Evolutionary conservation across 1,140 invertebrate genomes (phyloP).

Genomic region (Trissolcus basalis): DNA sequence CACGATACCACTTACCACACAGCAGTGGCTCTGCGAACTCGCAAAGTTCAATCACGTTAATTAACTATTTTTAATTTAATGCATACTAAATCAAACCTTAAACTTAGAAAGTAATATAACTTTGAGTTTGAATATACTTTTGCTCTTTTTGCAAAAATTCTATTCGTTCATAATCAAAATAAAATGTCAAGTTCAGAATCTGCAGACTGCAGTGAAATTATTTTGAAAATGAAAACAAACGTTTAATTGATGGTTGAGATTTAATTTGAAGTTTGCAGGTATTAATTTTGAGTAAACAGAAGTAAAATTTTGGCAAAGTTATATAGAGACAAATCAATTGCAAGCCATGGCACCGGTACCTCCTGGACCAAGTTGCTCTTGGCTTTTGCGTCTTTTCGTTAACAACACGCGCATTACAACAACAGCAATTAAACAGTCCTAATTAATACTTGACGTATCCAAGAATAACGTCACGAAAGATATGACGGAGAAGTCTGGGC

Average conservation of each 20-base stretch:
- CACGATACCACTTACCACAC: conserved; percentile 33
- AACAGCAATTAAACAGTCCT: conserved; percentile 14
- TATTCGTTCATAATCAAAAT: too few relatives aligned
- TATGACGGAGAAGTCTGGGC: conserved; percentile 8
- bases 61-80: background rate
- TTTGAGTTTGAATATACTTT: too few relatives aligned
- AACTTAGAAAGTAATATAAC: too few relatives aligned
- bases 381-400: conserved; percentile 13
- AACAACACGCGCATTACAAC: conserved; percentile 1
- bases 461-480: conserved; percentile 25
- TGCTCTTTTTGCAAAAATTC: too few relatives aligned
- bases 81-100: too few relatives aligned
- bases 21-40: conserved; percentile 7
- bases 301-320: conserved; percentile 27
- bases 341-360: conserved; percentile 59
- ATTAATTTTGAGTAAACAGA: conserved; percentile 26
- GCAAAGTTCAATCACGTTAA: background rate
- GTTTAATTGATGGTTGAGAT: too few relatives aligned
- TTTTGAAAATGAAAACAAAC: too few relatives aligned
- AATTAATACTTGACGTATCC: conserved; percentile 24
- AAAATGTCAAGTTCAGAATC: too few relatives aligned
- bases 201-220: too few relatives aligned
- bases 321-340: conserved; percentile 17
- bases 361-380: conserved; percentile 43
- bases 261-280: too few relatives aligned